phyloP scores from a whole-genome alignment of 2,113 vertebrate species.

The Phocoena phocoena region DNA sequence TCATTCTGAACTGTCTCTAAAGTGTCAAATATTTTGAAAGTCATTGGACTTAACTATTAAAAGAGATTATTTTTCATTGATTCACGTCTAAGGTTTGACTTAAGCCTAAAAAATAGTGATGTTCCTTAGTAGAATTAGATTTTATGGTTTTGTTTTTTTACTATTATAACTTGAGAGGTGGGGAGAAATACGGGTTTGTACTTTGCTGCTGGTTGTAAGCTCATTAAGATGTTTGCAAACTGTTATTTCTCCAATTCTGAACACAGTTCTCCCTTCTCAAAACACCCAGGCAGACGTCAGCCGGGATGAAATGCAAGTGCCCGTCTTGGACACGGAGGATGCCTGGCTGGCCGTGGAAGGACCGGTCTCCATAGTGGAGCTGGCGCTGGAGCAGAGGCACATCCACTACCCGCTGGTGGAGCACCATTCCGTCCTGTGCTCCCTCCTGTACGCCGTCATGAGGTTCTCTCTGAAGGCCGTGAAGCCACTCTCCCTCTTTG shows the following conservation, averaged over 20 bases:
- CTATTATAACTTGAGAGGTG: neutral
- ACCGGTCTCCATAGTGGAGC: slow-evolving; percentile 92
- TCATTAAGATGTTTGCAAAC: neutral
- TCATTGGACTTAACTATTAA: neutral
- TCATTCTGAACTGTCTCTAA: neutral
- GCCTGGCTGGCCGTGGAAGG: slow-evolving; percentile 91
- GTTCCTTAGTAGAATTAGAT: neutral
- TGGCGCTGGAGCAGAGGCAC: slow-evolving; percentile 94
- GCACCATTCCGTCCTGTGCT: slow-evolving; percentile 93
- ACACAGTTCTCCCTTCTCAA: neutral
- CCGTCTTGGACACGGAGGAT: slow-evolving; percentile 91
- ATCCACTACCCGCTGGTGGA: slow-evolving; percentile 95
- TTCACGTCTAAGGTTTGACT: neutral
- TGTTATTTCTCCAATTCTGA: rapidly evolving
- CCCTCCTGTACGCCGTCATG: slow-evolving; percentile 89
- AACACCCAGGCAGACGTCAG: slow-evolving; percentile 89
- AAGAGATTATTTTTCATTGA: neutral
- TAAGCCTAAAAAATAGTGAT: neutral
- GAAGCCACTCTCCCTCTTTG: slow-evolving; percentile 95
- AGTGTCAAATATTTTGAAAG: neutral
- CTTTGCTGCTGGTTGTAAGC: neutral
- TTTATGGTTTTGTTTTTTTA: neutral
- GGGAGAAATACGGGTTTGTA: neutral
- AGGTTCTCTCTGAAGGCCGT: slow-evolving; percentile 89
- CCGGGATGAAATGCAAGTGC: slow-evolving; percentile 89